Conservation (phyloP, 1,140 invertebrate genomes). For the Solenopsis fugax region DNA sequence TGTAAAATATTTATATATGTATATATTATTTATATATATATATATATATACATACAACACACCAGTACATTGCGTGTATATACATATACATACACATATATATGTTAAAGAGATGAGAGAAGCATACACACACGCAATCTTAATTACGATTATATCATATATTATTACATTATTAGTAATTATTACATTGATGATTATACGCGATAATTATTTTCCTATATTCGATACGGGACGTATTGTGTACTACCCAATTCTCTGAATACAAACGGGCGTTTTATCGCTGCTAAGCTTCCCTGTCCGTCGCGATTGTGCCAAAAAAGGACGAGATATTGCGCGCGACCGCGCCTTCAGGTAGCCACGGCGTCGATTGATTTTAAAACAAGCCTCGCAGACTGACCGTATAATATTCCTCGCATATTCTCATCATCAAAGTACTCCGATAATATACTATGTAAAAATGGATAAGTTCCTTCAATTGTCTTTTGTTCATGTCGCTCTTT, state of each 20-base stretch:
- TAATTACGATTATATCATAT: constrained; percentile 74
- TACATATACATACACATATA: constrained; percentile 62
- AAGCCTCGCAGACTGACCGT: background rate
- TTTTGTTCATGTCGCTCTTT: background rate
- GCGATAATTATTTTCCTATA: constrained; percentile 80
- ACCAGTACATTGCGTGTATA: constrained; percentile 61
- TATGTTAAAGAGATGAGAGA: constrained; percentile 14
- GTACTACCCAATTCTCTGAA: constrained; percentile 55
- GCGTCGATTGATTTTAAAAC: background rate
- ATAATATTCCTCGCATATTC: constrained; percentile 26
- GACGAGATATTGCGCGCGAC: background rate
- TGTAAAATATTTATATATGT: constrained; percentile 79
- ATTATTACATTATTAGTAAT: constrained; percentile 72
- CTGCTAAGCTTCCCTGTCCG: constrained; percentile 54
- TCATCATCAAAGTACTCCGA: constrained; percentile 5
- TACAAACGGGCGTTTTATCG: constrained; percentile 42
- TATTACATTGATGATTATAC: constrained; percentile 63
- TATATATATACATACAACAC: constrained; percentile 49
- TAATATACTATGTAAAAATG: background rate
- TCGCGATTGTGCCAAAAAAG: constrained; percentile 71
- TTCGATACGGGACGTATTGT: constrained; percentile 67
- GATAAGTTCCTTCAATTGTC: background rate
- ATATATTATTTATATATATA: constrained; percentile 66
- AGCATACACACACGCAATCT: constrained; percentile 60
- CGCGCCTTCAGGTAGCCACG: background rate